A percentile compares a stretch with the other conserved stretches of the same genome.
These are phyloP conservation scores for Uropsilus gracilis DNA, from an alignment of 2,113 vertebrate species.

Conservation along the genomic window DNA sequence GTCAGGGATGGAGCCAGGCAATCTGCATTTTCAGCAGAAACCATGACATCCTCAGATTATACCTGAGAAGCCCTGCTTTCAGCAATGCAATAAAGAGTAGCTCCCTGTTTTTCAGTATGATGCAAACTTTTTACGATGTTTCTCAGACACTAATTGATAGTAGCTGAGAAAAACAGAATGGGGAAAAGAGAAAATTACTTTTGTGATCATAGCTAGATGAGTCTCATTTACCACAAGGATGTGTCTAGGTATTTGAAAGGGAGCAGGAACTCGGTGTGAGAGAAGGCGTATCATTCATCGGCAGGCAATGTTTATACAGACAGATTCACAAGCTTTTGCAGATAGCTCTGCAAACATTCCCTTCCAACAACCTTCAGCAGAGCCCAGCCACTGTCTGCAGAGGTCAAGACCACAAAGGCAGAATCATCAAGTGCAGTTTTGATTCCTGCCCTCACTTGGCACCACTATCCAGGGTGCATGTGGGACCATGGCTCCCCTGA, in stretches of 20 bases:
- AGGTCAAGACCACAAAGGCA: neutral
- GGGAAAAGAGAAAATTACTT: conserved; percentile 5
- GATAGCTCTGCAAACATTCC: neutral
- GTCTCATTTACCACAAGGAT: neutral
- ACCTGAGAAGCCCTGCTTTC: neutral
- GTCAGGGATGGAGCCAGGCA: neutral
- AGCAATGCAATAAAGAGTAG: neutral
- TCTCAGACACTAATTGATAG: neutral
- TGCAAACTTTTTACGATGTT: neutral
- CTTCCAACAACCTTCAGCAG: fast-evolving
- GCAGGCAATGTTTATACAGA: neutral
- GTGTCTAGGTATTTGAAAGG: neutral
- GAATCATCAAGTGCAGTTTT: neutral
- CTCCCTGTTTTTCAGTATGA: neutral
- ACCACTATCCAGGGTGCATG: neutral
- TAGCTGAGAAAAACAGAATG: neutral
- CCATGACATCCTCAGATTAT: neutral
- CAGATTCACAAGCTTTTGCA: neutral
- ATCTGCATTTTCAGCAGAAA: neutral
- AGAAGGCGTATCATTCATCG: neutral
- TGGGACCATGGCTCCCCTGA: neutral
- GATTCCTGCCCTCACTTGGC: neutral
- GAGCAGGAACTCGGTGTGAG: neutral
- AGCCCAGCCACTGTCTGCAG: neutral
- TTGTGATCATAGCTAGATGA: neutral